Conservation (phyloP, 1,140 invertebrate genomes). For the Eufriesea mexicana region DNA sequence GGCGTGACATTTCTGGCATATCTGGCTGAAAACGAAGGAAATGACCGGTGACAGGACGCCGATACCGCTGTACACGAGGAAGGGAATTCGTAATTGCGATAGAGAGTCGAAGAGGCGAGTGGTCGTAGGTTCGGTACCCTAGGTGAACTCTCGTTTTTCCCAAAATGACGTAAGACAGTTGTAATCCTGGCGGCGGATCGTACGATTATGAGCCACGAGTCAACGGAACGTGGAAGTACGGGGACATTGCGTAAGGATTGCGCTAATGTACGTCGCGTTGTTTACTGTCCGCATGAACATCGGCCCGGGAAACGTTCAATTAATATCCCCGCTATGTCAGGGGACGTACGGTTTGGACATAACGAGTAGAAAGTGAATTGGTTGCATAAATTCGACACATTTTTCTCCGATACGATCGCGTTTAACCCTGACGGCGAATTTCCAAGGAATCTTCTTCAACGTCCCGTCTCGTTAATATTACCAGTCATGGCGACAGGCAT, state of each 20-base stretch:
- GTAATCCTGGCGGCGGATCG: constrained; percentile 32
- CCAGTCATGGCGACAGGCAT: no score
- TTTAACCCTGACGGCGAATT: neutral
- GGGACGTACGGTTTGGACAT: constrained; percentile 48
- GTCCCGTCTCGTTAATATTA: no score
- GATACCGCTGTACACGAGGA: neutral
- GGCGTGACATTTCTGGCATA: neutral
- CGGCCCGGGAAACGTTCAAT: constrained; percentile 59
- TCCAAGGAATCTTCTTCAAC: neutral
- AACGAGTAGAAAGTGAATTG: constrained; percentile 58
- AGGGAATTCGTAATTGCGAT: constrained; percentile 20
- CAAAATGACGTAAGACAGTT: constrained; percentile 27
- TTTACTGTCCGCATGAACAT: constrained; percentile 54
- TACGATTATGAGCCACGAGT: constrained; percentile 39
- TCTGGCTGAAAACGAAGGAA: neutral
- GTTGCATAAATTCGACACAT: constrained; percentile 53
- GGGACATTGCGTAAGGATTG: constrained; percentile 59
- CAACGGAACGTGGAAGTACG: constrained; percentile 54
- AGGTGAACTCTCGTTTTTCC: neutral
- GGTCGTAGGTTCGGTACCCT: neutral
- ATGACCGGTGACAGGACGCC: neutral
- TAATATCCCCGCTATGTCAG: constrained; percentile 42
- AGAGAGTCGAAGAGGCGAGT: neutral
- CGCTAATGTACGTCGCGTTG: constrained; percentile 52
- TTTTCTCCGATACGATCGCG: no score